phyloP scores from a whole-genome alignment of 2,113 vertebrate species.

The Petromus typicus region DNA sequence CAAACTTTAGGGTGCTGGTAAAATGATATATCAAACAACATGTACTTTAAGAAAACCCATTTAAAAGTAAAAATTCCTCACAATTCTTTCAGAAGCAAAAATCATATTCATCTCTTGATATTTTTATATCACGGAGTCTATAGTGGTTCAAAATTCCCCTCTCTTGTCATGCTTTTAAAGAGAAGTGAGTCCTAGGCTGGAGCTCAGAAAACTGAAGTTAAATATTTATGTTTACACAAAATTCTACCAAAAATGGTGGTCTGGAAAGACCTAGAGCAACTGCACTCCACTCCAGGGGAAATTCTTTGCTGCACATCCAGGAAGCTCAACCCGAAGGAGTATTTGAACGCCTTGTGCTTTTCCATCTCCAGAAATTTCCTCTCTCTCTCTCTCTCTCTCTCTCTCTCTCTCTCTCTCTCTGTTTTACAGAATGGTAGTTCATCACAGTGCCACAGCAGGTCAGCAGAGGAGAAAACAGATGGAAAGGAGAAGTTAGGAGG shows the following conservation, averaged over 20 bases:
- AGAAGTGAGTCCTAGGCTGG: background rate
- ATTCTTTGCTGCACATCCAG: background rate
- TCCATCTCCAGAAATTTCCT: background rate
- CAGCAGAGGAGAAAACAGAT: fast-evolving
- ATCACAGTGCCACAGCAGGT: background rate
- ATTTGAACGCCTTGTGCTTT: fast-evolving
- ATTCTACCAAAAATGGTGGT: background rate
- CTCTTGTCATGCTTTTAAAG: background rate
- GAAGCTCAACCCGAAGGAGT: background rate
- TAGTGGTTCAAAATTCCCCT: background rate
- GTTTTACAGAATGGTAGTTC: background rate
- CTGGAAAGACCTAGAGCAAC: fast-evolving
- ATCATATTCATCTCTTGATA: background rate
- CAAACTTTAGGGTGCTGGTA: background rate
- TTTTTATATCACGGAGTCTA: background rate
- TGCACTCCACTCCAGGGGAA: background rate
- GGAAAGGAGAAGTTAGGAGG: background rate
- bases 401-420: background rate
- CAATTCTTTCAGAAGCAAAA: background rate
- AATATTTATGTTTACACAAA: background rate
- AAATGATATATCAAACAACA: background rate
- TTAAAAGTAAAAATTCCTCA: background rate
- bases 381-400: background rate
- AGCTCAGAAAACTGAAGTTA: background rate
- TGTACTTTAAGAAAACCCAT: background rate